Base-by-base conservation (phyloP, 2,113 vertebrate genomes). In the Carassius carassius region DNA sequence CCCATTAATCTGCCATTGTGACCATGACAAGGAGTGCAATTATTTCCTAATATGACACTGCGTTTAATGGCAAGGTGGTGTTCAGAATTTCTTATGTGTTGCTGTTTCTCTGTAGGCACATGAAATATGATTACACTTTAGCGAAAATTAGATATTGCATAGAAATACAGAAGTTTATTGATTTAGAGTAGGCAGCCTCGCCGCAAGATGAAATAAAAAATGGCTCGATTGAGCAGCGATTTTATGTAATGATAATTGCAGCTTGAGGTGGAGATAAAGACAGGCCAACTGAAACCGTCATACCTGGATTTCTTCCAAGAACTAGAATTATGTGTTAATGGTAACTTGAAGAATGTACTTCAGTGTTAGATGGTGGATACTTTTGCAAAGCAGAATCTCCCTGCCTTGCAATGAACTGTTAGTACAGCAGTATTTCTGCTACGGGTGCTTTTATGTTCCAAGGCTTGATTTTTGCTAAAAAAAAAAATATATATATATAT, bases 21-120 rank as follows among this genome's bases (percentile, higher is more conserved):
- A 76, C 60, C 51, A 25, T 82, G 81, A 37, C 81, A 73, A 72
- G 81, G 49, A n/a, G 74, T 58, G 23, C 74, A 84, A 74, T 76
- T 67, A 69, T 86, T 86, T 77, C 69, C 73, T 84, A 65, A 65
- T 79, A 69, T 88, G 84, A 83, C 76, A 86, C 29, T 70, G 49
- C 49, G 11, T 72, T 82, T 73, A 82, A 82, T 82, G 47, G 81
- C 49, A 25, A 25, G 49, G 29, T 56, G 67, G 21, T n/a, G 63
- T 69, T 72, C 32, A 19, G 75, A 77, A 84, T 81, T 81, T 65
- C 41, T 29, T 54, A 23, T 75, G 70, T 49, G 21, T 77, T 85
- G 67, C 67, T 49, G 67, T 51, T 65, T 83, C 67, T 49, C 60
- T 77, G 69, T 83, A 35, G 76, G 69, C n/a, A 49, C 65, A 80